These are phyloP conservation scores for Herpailurus yagouaroundi DNA, from an alignment of 2,113 vertebrate species.

Conservation along the genomic window DNA sequence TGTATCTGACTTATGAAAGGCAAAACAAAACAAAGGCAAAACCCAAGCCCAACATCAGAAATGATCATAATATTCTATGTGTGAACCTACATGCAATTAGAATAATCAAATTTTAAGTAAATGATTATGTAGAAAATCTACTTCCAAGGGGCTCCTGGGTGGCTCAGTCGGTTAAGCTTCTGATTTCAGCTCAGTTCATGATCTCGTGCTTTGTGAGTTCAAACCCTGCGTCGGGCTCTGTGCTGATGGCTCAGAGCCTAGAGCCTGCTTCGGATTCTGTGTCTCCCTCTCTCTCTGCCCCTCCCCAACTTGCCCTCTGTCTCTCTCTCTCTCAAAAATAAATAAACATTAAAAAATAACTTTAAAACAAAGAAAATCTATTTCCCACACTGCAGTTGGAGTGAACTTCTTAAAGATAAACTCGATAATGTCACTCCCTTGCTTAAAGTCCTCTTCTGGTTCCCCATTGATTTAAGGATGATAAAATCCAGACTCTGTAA, in stretches of 20 bases:
- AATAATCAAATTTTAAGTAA: slow-evolving; percentile 55
- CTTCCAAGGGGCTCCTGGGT: not conserved
- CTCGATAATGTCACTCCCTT: not conserved
- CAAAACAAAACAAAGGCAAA: not conserved
- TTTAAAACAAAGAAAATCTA: not conserved
- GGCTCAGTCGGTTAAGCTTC: no score
- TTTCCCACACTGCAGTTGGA: not conserved
- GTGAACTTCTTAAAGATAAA: slow-evolving; percentile 22
- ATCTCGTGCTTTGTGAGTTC: no score
- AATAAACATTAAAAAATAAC: no score
- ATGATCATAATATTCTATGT: not conserved
- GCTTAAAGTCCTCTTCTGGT: not conserved
- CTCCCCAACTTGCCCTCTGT: no score
- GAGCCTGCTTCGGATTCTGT: no score
- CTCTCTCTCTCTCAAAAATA: no score
- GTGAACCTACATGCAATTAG: not conserved
- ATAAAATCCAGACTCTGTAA: not conserved
- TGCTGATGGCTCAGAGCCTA: no score
- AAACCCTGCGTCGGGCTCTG: no score
- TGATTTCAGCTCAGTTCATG: no score
- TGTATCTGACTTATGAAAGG: not conserved
- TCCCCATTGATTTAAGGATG: not conserved
- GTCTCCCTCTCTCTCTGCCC: no score
- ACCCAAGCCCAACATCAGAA: not conserved
- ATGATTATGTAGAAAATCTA: not conserved